Evolutionary conservation across 2,113 vertebrate species (phyloP), one percentile per base, ranked within the genome.

Genomic region (Chlorodrepanis virens): DNA sequence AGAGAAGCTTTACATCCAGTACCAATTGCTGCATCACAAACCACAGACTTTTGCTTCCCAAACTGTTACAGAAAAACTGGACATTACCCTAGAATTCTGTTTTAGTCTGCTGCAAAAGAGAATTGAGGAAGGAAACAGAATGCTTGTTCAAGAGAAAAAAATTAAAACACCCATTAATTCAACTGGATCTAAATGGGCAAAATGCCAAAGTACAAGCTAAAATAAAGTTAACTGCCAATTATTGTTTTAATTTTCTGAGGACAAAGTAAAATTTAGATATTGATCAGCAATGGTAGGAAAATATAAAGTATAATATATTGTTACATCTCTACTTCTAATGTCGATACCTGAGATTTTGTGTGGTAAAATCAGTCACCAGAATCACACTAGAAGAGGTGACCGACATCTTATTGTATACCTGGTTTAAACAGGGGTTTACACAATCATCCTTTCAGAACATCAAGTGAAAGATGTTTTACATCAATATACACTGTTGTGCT

Each of bases 51-150:
- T 84, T 81, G 14, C 83, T 78, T 91, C 65, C 64, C 77, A 84
- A 94, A 84, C 56, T 64, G 44, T 44, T 82, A 90, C 0, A 5
- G 68, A 91, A 96, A 89, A 96, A 96, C 92, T 96, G 94, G 96
- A 95, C 96, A 96, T 94, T 96, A 92, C 90, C 95, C 71, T 93
- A 70, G 82, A 95, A 90, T 87, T 93, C 42, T 94, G 60, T 88
- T 71, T 68, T 75, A 31, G 28, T 37, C 37, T 81, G 56, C 28
- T 64, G 45, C 59, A 93, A 76, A 90, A 87, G 60, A 80, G 54
- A 71, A 88, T 24, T 76, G 37, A 89, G 65, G 44, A 88, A 88
- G 31, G 49, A 94, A 94, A 81, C 11, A 68, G 42, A 94, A 93
- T 21, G 27, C 15, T 65, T 64, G 39, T 10, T 88, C 9, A 68